These are phyloP conservation scores for Calosoma granatense DNA, from an alignment of 1,140 invertebrate species.

Conservation along the genomic window DNA sequence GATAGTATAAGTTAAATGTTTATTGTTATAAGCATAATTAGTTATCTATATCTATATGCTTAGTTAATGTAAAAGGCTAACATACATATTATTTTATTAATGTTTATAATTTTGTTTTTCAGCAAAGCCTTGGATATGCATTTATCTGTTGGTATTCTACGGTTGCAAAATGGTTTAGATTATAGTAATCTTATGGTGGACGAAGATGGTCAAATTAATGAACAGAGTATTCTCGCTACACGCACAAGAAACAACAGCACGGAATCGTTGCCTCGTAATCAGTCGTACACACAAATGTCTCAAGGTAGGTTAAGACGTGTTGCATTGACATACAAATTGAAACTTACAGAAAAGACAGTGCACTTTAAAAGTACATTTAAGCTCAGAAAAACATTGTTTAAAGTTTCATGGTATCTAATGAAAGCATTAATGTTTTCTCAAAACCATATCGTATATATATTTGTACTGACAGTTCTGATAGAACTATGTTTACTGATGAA, in stretches of 20 bases:
- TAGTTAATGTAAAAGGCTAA: no score
- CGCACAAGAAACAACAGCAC: slow-evolving; percentile 20
- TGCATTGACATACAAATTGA: no score
- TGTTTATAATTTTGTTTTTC: slow-evolving; percentile 26
- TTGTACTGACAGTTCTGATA: no score
- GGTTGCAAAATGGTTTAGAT: slow-evolving; percentile 73
- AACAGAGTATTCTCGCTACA: slow-evolving; percentile 19
- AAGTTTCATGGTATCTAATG: not conserved
- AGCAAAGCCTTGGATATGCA: slow-evolving; percentile 90
- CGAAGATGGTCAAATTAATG: slow-evolving; percentile 20
- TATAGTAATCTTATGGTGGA: slow-evolving; percentile 50
- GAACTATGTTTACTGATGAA: no score
- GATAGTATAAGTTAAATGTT: no score
- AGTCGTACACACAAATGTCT: slow-evolving; percentile 53
- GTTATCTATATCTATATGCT: no score
- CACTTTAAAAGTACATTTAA: not conserved
- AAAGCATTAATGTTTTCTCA: not conserved
- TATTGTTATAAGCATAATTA: no score
- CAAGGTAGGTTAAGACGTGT: no score
- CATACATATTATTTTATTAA: no score
- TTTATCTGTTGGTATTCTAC: slow-evolving; percentile 77
- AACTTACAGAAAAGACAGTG: no score
- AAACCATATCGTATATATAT: no score
- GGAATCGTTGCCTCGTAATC: slow-evolving; percentile 39
- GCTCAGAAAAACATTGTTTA: not conserved